These are phyloP conservation scores for Battus philenor DNA, from an alignment of 1,140 invertebrate species.

Conservation along the genomic window DNA sequence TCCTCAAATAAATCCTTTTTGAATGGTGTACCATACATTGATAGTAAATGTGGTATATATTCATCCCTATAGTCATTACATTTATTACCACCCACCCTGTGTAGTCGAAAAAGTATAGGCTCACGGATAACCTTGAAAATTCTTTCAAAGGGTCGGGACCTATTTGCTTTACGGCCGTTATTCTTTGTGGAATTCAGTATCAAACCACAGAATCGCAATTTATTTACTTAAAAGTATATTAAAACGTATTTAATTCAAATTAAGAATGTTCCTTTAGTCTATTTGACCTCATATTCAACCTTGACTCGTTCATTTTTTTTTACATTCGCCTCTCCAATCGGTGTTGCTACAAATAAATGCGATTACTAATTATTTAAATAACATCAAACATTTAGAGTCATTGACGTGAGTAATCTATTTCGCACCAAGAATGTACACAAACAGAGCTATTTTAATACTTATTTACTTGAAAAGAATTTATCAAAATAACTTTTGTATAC, in stretches of 20 bases:
- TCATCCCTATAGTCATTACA: too few species aligned
- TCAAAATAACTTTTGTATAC: too few species aligned
- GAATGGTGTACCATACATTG: too few species aligned
- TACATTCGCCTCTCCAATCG: conserved; percentile 4
- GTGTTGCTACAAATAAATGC: conserved; percentile 9
- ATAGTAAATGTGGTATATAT: too few species aligned
- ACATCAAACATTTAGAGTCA: neutral
- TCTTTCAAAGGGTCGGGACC: conserved; percentile 7
- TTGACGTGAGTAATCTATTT: neutral
- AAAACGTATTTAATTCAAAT: too few species aligned
- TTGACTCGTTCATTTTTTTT: conserved; percentile 14
- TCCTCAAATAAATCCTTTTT: too few species aligned
- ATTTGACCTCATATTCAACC: conserved; percentile 7
- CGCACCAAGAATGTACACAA: too few species aligned
- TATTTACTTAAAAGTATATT: too few species aligned
- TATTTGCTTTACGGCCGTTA: conserved; percentile 3
- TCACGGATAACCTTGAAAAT: conserved; percentile 5
- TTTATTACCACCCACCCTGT: too few species aligned
- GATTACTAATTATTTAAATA: conserved; percentile 7
- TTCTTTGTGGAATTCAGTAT: conserved; percentile 4
- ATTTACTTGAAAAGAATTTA: too few species aligned
- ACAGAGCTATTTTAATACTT: too few species aligned
- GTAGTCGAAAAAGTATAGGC: conserved; percentile 7
- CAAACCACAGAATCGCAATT: too few species aligned
- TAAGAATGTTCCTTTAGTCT: neutral